A percentile compares a stretch with the other conserved stretches of the same genome.
Conservation (phyloP, 2,797 vertebrate species). For the Coregonus sp. region DNA sequence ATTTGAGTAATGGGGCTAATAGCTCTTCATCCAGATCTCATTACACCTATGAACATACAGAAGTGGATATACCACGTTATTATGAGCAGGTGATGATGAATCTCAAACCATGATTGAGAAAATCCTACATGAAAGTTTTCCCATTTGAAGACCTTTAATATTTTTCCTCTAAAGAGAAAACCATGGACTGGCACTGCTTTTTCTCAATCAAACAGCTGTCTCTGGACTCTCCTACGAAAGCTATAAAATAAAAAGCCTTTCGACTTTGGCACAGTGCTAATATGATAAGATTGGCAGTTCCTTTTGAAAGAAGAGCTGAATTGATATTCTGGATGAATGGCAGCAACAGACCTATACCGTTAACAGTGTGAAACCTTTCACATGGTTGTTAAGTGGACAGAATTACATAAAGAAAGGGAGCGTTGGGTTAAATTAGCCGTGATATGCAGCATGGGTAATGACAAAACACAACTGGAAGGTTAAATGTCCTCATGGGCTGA, state of each 20-base stretch:
- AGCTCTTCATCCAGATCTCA: constrained; percentile 7
- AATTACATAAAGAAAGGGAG: constrained; percentile 72
- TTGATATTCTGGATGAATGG: constrained; percentile 47
- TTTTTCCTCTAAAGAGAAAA: too few species aligned
- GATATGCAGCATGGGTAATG: constrained; percentile 64
- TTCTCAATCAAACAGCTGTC: neutral
- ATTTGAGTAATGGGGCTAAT: constrained; percentile 11
- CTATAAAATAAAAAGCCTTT: constrained; percentile 42
- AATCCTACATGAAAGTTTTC: neutral
- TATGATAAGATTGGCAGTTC: constrained; percentile 46
- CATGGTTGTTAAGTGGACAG: constrained; percentile 59
- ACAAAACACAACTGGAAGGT: constrained; percentile 62
- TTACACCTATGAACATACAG: constrained; percentile 6
- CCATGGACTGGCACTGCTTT: neutral
- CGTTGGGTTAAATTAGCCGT: constrained; percentile 71
- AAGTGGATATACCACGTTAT: neutral
- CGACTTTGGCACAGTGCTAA: constrained; percentile 41
- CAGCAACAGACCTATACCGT: constrained; percentile 45
- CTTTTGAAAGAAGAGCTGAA: constrained; percentile 59
- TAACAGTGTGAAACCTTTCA: constrained; percentile 65
- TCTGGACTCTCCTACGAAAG: constrained; percentile 47
- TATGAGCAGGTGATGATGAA: neutral
- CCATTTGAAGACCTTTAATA: neutral
- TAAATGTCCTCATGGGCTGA: constrained; percentile 68
- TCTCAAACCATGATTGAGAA: neutral